These are phyloP conservation scores for Chelidonichthys spinosus DNA, from an alignment of 2,797 vertebrate genomes.

Conservation along the genomic window DNA sequence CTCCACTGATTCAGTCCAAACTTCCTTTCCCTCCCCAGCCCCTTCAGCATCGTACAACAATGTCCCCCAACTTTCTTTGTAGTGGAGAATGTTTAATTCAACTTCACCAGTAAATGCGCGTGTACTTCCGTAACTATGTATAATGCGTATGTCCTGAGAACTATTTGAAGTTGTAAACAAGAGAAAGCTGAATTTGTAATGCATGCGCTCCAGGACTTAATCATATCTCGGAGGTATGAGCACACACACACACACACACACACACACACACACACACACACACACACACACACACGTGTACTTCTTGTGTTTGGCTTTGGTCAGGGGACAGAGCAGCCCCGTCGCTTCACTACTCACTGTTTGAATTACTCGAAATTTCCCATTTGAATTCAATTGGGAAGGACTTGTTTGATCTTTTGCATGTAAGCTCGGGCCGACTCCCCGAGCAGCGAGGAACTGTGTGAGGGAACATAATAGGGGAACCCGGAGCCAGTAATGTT, in stretches of 20 bases:
- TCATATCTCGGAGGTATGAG: slow-evolving; percentile 77
- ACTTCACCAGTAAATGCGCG: slow-evolving; percentile 42
- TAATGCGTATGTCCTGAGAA: slow-evolving; percentile 63
- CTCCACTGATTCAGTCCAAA: slow-evolving; percentile 14
- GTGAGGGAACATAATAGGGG: slow-evolving; percentile 81
- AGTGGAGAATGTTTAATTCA: slow-evolving; percentile 57
- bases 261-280: slow-evolving; percentile 39
- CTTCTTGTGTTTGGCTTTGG: slow-evolving; percentile 75
- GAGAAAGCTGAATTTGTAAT: slow-evolving; percentile 75
- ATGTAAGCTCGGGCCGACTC: slow-evolving; percentile 79
- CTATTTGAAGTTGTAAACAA: slow-evolving; percentile 80
- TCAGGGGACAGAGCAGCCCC: slow-evolving; percentile 73
- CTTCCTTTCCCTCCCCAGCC: slow-evolving; percentile 31
- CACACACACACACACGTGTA: slow-evolving; percentile 41
- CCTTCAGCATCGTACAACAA: slow-evolving; percentile 50
- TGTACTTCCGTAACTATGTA: slow-evolving; percentile 41
- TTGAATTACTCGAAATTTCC: slow-evolving; percentile 83
- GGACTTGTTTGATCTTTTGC: slow-evolving; percentile 86
- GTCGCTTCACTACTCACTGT: slow-evolving; percentile 77
- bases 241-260: slow-evolving; percentile 39
- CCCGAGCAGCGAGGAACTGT: slow-evolving; percentile 75
- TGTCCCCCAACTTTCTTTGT: slow-evolving; percentile 59
- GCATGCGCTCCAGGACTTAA: slow-evolving; percentile 73
- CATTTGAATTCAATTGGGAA: slow-evolving; percentile 85
- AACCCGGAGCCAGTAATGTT: slow-evolving; percentile 81